phyloP scores from a whole-genome alignment of 2,888 invertebrate species.

The Cerceris ruficornis region DNA sequence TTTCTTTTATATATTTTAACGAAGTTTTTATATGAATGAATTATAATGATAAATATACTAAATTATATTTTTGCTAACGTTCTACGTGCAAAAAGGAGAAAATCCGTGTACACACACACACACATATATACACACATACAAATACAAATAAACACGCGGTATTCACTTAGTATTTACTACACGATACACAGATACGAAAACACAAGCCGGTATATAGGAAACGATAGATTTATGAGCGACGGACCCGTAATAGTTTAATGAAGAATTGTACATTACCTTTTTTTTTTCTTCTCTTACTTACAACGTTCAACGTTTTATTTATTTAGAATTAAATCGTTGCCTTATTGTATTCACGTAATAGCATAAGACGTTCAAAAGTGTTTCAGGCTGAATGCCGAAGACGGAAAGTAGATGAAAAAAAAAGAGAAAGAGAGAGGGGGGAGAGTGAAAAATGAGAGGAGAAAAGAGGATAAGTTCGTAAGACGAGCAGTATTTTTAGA shows the following conservation, averaged over 20 bases:
- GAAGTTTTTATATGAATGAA: constrained; percentile 75
- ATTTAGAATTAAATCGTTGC: constrained; percentile 74
- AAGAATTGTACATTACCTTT: constrained; percentile 68
- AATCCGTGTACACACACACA: constrained; percentile 16
- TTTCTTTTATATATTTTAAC: constrained; percentile 80
- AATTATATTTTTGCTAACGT: constrained; percentile 80
- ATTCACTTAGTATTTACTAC: neutral
- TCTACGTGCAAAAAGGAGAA: constrained; percentile 59
- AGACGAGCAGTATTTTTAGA: constrained; percentile 80
- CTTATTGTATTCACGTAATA: constrained; percentile 73
- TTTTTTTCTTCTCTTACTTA: constrained; percentile 56
- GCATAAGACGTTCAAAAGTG: constrained; percentile 57
- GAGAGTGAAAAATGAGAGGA: constrained; percentile 23
- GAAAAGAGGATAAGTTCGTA: constrained; percentile 68
- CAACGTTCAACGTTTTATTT: constrained; percentile 73
- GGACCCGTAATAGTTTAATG: constrained; percentile 47
- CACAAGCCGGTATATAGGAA: constrained; percentile 14
- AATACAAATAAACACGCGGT: neutral
- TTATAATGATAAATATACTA: constrained; percentile 73
- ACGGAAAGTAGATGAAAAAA: neutral
- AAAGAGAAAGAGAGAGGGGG: neutral
- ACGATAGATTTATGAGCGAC: constrained; percentile 52
- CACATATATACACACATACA: constrained; percentile 17
- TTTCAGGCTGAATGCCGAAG: constrained; percentile 11
- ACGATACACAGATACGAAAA: constrained; percentile 5